Evolutionary conservation across 2,797 vertebrate species (phyloP), one percentile per base, ranked within the genome.

Genomic region (Rhynchonycteris naso): DNA sequence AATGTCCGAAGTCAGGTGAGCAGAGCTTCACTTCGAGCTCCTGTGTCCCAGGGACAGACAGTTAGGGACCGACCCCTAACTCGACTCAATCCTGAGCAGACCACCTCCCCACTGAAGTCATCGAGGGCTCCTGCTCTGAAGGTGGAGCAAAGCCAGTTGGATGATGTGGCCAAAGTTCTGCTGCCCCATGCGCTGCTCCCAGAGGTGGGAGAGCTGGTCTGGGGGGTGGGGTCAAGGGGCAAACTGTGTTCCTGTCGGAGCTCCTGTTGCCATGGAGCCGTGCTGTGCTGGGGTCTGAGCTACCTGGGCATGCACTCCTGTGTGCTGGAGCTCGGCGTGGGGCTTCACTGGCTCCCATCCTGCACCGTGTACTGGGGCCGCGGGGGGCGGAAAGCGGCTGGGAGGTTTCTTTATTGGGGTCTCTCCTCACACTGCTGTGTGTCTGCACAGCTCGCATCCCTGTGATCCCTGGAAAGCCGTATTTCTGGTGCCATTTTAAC

Each of bases 371-470:
- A 16, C 54, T 38, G 56, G 66, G n/a, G 43, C 1, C 5, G 50
- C 72, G 16, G 38, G 59, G 68, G 4, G 21, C 61, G 12, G 43
- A 78, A 80, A 82, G 84, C 63, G 24, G 88, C 11, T 26, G 69
- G 63, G 86, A 94, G 80, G 11, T 47, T 78, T 71, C 90, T 92
- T 88, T 47, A 74, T 63, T 43, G 76, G 91, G 69, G 66, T 83
- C 22, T 72, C 95, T 90, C 30, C 90, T 96, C 72, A 75, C 88
- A 12, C 50, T 1, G 19, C 56, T 80, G 52, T 90, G 81, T 88
- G 47, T 75, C 38, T 0, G 65, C 15, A 13, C 83, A 88, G 33
- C 89, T 61, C 76, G 38, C 22, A 26, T 33, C 86, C 74, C 83
- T 92, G 95, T 88, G 21, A 24, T 30, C 89, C 81, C 61, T n/a